Base-by-base conservation (phyloP, 2,113 vertebrate genomes). In the Oxygymnocypris stewartii region DNA sequence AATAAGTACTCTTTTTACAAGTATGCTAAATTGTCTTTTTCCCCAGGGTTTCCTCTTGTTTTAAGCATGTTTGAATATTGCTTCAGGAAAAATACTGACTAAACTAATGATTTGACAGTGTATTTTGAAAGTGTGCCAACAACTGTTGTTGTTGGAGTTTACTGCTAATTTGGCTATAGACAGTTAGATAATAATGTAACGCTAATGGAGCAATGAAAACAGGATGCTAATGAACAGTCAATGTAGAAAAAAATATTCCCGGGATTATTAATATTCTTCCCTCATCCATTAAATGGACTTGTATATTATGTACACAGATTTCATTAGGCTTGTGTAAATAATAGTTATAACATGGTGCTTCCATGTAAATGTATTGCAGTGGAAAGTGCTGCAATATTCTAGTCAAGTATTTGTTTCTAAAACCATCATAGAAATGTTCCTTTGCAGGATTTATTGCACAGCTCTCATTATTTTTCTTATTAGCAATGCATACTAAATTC, bases 131-230 rank as follows among this genome's bases (percentile, higher is more conserved):
- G 37, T 42, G 20, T 74, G 35, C 35, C 31, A 74, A 74, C 71
- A 85, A 74, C 77, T 67, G 73, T 23, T 74, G 82, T 49, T 67
- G 63, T 37, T 79, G 28, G 61, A 79, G 73, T 79, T 67, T 65
- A 65, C 73, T 76, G 40, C 51, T 79, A 54, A 67, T 40, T 61
- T 69, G 31, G 11, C 54, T 76, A 47, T 54, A 71, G 69, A 85
- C 79, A 79, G 61, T 16, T 10, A 18, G 31, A 28, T n/a, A 84
- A 73, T 35, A 49, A 25, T 25, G 35, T 28, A 77, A 37, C 13
- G 2, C 51, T 69, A 67, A 69, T 28, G 35, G 16, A 54, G 51
- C 47, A 14, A 7, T 57, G 67, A 67, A 63, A 78, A 49, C 16
- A 7, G 42, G 49, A 54, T 44, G 59, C 61, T 67, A 65, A 67